Conservation (phyloP, 2,888 invertebrate genomes). For the Apocheima hispidaria region DNA sequence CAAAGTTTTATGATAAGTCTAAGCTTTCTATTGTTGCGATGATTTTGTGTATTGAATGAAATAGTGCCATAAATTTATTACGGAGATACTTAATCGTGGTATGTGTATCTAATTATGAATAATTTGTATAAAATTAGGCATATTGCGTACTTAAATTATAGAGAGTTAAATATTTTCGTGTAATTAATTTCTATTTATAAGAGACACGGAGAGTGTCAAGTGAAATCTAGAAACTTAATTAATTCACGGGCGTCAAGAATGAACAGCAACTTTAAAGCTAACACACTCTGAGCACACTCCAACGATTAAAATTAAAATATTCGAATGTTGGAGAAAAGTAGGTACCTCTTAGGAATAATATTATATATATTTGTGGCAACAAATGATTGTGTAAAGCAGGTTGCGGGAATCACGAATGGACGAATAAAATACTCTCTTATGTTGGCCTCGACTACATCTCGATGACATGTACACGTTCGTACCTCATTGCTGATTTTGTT, state of each 20-base stretch:
- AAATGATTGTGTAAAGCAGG: no score
- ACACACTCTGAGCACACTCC: no score
- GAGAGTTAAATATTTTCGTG: slow-evolving; percentile 2
- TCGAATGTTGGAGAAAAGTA: no score
- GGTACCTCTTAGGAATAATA: no score
- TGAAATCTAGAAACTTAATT: slow-evolving; percentile 14
- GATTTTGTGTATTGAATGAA: not conserved
- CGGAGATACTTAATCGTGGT: not conserved
- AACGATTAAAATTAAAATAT: no score
- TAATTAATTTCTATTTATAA: slow-evolving; percentile 11
- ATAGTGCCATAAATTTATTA: slow-evolving; percentile 6
- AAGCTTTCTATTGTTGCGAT: slow-evolving; percentile 5
- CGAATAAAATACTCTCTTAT: no score
- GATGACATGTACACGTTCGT: no score
- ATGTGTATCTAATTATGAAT: slow-evolving; percentile 10
- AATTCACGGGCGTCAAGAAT: slow-evolving; percentile 1
- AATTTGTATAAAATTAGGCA: slow-evolving; percentile 4
- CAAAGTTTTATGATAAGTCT: not conserved
- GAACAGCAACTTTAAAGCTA: not conserved
- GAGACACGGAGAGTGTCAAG: slow-evolving; percentile 4
- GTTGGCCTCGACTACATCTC: no score
- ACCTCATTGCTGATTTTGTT: no score
- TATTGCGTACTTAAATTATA: slow-evolving; percentile 2
- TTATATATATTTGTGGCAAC: no score
- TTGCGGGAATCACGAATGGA: no score